Conservation (phyloP, 2,113 vertebrate species). For the Odobenus rosmarus region DNA sequence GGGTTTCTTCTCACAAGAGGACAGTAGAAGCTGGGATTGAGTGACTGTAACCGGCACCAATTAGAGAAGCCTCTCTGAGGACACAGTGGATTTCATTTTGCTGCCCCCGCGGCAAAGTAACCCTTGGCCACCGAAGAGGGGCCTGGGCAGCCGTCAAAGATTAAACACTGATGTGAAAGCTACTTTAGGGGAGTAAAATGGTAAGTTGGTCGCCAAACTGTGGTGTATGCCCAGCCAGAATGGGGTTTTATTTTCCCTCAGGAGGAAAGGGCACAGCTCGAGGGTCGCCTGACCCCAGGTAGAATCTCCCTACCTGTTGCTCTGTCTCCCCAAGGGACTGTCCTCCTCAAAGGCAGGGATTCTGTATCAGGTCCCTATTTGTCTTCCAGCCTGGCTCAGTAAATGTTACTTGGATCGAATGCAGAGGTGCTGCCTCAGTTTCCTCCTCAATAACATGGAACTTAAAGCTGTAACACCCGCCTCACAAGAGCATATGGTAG, state of each 20-base stretch:
- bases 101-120: no score
- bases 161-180: neutral
- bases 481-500: neutral
- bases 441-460: neutral
- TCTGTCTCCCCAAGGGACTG: neutral
- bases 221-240: neutral
- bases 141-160: neutral
- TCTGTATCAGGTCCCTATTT: neutral
- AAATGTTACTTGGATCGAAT: neutral
- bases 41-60: neutral
- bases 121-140: neutral
- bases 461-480: neutral
- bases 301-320: neutral
- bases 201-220: neutral
- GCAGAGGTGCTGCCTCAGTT: neutral
- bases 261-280: neutral
- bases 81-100: neutral
- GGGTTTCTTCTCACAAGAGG: neutral
- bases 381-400: neutral
- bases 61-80: neutral
- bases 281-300: neutral
- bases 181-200: neutral
- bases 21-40: neutral
- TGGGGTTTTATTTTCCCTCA: neutral
- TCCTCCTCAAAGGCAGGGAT: neutral